Percentiles rank a stretch among this genome's conserved stretches.
Conservation (phyloP, 2,888 invertebrate genomes). For the Sphaerophoria rueppellii region DNA sequence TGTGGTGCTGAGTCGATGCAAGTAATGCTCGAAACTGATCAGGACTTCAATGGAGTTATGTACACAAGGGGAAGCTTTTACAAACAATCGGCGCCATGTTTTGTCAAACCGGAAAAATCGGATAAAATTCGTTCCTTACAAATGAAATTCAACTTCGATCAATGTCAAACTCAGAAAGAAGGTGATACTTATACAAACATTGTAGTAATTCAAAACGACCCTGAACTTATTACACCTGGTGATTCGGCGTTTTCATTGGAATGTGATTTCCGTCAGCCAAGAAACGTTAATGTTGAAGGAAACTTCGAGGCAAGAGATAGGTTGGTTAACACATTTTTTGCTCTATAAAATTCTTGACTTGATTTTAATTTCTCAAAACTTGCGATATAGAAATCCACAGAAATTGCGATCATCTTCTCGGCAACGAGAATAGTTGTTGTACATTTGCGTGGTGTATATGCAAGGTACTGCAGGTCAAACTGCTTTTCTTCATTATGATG, state of each 20-base stretch:
- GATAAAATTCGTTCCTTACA: constrained; percentile 82
- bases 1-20: constrained; percentile 85
- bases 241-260: constrained; percentile 86
- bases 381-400: constrained; percentile 79
- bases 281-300: constrained; percentile 83
- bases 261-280: constrained; percentile 85
- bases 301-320: constrained; percentile 82
- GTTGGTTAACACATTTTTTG: constrained; percentile 75
- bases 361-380: constrained; percentile 56
- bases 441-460: constrained; percentile 76
- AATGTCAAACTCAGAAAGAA: constrained; percentile 84
- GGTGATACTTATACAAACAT: constrained; percentile 85
- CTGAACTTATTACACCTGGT: constrained; percentile 86
- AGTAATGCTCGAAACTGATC: constrained; percentile 83
- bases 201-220: constrained; percentile 86
- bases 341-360: background rate
- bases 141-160: constrained; percentile 84
- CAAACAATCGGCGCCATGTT: constrained; percentile 84
- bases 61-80: constrained; percentile 86
- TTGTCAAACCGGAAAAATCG: constrained; percentile 82
- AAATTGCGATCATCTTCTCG: constrained; percentile 81
- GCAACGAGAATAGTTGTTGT: constrained; percentile 79
- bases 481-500: background rate
- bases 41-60: constrained; percentile 85
- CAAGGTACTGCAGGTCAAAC: constrained; percentile 76